Percentiles rank a stretch among this genome's conserved stretches.
These are phyloP conservation scores for Alviniconcha strummeri DNA, from an alignment of 2,888 invertebrate species.

Conservation along the genomic window DNA sequence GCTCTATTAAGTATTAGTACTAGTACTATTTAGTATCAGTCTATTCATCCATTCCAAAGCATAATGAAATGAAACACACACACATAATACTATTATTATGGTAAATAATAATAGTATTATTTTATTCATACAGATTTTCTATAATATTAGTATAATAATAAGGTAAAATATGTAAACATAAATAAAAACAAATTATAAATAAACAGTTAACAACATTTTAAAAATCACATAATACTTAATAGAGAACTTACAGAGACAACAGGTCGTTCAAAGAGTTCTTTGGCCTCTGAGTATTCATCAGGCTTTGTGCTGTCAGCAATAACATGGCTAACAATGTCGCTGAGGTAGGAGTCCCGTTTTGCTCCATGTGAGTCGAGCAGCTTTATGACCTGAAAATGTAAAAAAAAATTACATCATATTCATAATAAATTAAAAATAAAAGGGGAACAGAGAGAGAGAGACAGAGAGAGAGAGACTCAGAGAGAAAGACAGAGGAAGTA, in stretches of 20 bases:
- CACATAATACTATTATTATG: too few relatives aligned
- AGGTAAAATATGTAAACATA: too few relatives aligned
- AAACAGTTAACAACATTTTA: too few relatives aligned
- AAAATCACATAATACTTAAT: too few relatives aligned
- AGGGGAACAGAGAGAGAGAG: not conserved
- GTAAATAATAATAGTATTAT: too few relatives aligned
- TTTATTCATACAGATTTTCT: too few relatives aligned
- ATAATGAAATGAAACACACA: too few relatives aligned
- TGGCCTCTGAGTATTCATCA: constrained; percentile 88
- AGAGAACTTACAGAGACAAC: constrained; percentile 84
- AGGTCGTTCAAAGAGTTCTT: constrained; percentile 94
- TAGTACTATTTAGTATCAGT: too few relatives aligned
- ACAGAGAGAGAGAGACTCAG: not conserved
- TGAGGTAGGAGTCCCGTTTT: constrained; percentile 89
- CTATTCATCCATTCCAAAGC: too few relatives aligned
- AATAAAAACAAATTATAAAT: too few relatives aligned
- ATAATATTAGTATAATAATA: too few relatives aligned
- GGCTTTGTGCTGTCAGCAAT: constrained; percentile 86
- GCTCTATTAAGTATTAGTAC: too few relatives aligned
- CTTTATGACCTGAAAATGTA: constrained; percentile 60
- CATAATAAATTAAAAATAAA: not conserved
- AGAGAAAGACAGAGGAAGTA: not conserved
- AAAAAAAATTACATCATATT: not conserved
- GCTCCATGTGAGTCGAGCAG: constrained; percentile 90
- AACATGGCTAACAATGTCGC: constrained; percentile 93